Conservation (phyloP, 1,140 invertebrate genomes). For the Tetraneura akinire region DNA sequence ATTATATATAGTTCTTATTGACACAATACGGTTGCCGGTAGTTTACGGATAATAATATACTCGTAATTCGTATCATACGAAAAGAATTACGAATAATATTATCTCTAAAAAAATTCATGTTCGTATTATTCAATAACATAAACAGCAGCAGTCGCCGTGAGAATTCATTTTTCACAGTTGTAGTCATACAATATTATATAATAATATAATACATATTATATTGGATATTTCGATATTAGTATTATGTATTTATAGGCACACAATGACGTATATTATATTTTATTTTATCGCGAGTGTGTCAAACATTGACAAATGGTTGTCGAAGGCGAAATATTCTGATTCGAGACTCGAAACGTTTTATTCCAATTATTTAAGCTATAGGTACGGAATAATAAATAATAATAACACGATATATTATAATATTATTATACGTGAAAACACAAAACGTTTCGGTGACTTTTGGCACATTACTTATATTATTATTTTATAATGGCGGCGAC, state of each 20-base stretch:
- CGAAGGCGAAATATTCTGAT: background rate
- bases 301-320: conserved; percentile 48
- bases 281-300: background rate
- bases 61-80: no score
- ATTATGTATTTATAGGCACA: no score
- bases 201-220: background rate
- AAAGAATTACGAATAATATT: no score
- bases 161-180: conserved; percentile 29
- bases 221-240: background rate
- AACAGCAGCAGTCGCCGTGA: no score
- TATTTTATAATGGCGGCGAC: background rate
- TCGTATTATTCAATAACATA: no score
- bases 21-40: no score
- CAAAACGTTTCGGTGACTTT: background rate
- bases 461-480: background rate
- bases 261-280: background rate
- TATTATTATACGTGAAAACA: background rate
- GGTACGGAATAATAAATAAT: no score
- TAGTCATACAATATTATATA: background rate
- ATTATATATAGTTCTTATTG: no score
- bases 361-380: no score
- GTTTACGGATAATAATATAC: no score
- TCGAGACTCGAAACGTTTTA: conserved; percentile 1
- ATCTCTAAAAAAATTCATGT: no score
- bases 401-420: background rate